Evolutionary conservation across 2,113 vertebrate species (phyloP).

Genomic region (Archocentrus centrarchus): DNA sequence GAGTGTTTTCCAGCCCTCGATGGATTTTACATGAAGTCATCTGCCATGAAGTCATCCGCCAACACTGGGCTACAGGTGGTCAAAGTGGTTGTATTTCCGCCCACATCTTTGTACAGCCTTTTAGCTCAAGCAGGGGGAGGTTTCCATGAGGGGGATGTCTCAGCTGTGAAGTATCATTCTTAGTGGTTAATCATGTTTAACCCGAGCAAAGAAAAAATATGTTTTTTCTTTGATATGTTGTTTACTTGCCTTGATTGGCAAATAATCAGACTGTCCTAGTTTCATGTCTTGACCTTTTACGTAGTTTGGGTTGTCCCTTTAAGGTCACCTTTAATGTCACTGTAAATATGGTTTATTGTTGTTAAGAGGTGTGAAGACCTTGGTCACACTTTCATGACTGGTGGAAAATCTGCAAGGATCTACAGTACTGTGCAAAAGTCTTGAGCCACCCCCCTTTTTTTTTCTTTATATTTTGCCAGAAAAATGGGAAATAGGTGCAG

Average conservation of each 20-base stretch:
- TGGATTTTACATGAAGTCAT: conserved; percentile 52
- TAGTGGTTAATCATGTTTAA: conserved; percentile 19
- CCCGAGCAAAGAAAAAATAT: not conserved
- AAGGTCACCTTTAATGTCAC: not conserved
- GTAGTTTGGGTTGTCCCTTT: not conserved
- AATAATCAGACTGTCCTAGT: not conserved
- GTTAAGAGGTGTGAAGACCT: not conserved
- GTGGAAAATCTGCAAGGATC: not conserved
- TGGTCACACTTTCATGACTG: not conserved
- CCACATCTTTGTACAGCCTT: conserved; percentile 15
- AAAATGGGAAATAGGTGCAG: too few species aligned
- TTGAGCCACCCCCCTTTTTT: not conserved
- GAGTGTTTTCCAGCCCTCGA: conserved; percentile 24
- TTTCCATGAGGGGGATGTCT: conserved; percentile 45
- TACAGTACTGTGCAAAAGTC: not conserved
- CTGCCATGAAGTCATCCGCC: conserved; percentile 58
- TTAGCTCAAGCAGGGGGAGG: conserved; percentile 19
- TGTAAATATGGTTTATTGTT: not conserved
- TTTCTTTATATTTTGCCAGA: not conserved
- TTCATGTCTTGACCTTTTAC: not conserved
- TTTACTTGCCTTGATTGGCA: not conserved
- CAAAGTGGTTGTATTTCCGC: conserved; percentile 44
- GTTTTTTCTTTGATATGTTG: not conserved
- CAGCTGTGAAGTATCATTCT: conserved; percentile 20
- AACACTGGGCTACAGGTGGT: conserved; percentile 61